These are phyloP conservation scores for Amblyopsis hoosieri DNA, from an alignment of 2,797 vertebrate species.

Conservation along the genomic window DNA sequence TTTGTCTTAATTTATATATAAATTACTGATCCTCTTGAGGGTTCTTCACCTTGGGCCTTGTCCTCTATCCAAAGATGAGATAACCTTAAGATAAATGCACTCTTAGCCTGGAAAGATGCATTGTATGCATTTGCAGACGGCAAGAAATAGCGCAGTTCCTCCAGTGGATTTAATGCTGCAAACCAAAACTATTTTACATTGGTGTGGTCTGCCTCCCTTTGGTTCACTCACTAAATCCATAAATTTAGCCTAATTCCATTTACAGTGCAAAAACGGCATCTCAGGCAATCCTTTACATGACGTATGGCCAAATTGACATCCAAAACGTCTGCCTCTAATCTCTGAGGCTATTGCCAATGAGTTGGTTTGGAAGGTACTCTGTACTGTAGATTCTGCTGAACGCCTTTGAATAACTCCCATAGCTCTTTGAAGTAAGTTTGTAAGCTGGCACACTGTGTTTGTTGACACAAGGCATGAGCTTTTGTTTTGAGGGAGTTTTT, in stretches of 20 bases:
- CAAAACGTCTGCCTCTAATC: slow-evolving; percentile 35
- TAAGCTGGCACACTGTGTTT: too few relatives aligned
- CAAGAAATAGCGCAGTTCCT: slow-evolving; percentile 35
- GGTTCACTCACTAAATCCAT: slow-evolving; percentile 28
- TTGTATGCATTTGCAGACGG: slow-evolving; percentile 20
- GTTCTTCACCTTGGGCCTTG: slow-evolving; percentile 46
- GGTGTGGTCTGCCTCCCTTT: slow-evolving; percentile 32
- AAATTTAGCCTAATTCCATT: slow-evolving; percentile 19
- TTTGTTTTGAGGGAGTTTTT: background rate
- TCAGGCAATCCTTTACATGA: slow-evolving; percentile 18
- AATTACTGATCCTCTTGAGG: slow-evolving; percentile 36
- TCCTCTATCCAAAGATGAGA: slow-evolving; percentile 53
- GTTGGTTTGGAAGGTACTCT: slow-evolving; percentile 27
- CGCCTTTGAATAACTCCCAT: slow-evolving; percentile 16
- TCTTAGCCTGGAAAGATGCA: slow-evolving; percentile 46
- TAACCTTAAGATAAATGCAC: slow-evolving; percentile 47
- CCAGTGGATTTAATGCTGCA: slow-evolving; percentile 31
- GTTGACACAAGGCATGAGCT: slow-evolving; percentile 13
- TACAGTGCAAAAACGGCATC: slow-evolving; percentile 28
- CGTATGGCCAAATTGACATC: slow-evolving; percentile 22
- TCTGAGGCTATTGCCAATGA: slow-evolving; percentile 34
- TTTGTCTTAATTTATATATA: slow-evolving; percentile 21
- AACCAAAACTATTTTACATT: slow-evolving; percentile 50
- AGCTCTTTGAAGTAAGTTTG: too few relatives aligned
- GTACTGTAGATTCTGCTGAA: slow-evolving; percentile 37